phyloP scores from a whole-genome alignment of 1,140 invertebrate species.

The Odontomachus brunneus region DNA sequence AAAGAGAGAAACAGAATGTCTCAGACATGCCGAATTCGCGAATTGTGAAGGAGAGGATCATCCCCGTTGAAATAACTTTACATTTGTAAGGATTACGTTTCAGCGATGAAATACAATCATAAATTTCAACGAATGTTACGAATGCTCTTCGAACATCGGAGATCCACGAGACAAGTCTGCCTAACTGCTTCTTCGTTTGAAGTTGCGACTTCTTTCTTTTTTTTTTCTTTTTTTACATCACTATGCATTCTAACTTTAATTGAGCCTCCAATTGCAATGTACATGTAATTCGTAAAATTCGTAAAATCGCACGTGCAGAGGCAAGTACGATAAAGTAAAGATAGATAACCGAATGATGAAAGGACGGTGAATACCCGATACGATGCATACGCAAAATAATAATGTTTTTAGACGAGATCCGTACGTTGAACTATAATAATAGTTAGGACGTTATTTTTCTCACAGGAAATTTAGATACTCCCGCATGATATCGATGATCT shows the following conservation, averaged over 20 bases:
- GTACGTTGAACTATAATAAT: neutral
- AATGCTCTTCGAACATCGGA: too few species aligned
- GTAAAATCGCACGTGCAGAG: slow-evolving; percentile 10
- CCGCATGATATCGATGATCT: too few species aligned
- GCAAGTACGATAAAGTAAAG: slow-evolving; percentile 19
- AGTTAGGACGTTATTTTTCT: too few species aligned
- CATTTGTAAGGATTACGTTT: too few species aligned
- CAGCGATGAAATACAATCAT: too few species aligned
- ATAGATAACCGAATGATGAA: neutral
- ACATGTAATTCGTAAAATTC: slow-evolving; percentile 31
- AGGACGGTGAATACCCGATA: slow-evolving; percentile 12
- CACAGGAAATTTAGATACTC: too few species aligned
- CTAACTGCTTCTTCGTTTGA: slow-evolving; percentile 50
- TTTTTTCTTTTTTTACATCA: slow-evolving; percentile 12
- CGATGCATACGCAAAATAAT: neutral
- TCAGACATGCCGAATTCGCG: slow-evolving; percentile 53
- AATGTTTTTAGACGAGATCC: slow-evolving; percentile 27
- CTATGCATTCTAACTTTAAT: slow-evolving; percentile 12
- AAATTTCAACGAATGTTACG: too few species aligned
- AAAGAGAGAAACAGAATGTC: slow-evolving; percentile 70
- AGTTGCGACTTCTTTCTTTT: neutral
- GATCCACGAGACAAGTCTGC: slow-evolving; percentile 18
- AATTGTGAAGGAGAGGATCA: neutral
- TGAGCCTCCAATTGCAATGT: slow-evolving; percentile 31
- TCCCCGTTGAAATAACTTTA: too few species aligned